Evolutionary conservation across 2,888 invertebrate genomes (phyloP), one percentile per base, ranked within the genome.

Genomic region (Aradus depressus): DNA sequence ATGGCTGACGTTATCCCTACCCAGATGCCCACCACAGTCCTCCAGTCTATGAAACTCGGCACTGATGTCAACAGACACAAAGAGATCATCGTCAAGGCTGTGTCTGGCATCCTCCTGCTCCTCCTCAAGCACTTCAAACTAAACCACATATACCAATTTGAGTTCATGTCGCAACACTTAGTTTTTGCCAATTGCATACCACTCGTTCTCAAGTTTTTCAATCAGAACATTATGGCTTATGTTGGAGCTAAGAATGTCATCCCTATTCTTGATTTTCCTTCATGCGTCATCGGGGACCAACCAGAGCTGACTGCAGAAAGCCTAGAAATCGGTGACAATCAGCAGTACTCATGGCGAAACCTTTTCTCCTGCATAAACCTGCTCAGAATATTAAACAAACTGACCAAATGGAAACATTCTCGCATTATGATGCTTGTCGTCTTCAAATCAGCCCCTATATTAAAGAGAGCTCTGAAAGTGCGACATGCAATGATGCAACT

Each of bases 331-430:
- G 85, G 87, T 25, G 84, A 84, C 62, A 79, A 81, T 54, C 80
- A 87, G 59, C 80, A 81, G 41, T 96, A 84, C 68, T 92, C 95
- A 39, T 98, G 97, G 98, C 77, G 97, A 16, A 99, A 98, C 72
- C 83, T 98, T 49, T 98, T 95, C 70, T 91, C 95, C 3, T 95
- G 96, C 65, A 93, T 98, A 53, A 99, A 98, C 73, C 71, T 99
- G 45, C 71, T 98, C 56, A 77, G 98, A 61, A 90, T 98, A 61
- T 76, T 98, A 49, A 99, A 99, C 69, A 99, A 98, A 72, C 74
- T 98, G 52, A 97, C 96, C 35, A 99, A 99, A 70, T 96, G 97
- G 92, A 98, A 98, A 67, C 96, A 97, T 69, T 96, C 97, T n/a
- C 79, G 98, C 58, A 91, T 92, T 55, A 92, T 92, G 91, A 97